phyloP scores from a whole-genome alignment of 2,888 invertebrate genomes.

The Xestia ashworthii region DNA sequence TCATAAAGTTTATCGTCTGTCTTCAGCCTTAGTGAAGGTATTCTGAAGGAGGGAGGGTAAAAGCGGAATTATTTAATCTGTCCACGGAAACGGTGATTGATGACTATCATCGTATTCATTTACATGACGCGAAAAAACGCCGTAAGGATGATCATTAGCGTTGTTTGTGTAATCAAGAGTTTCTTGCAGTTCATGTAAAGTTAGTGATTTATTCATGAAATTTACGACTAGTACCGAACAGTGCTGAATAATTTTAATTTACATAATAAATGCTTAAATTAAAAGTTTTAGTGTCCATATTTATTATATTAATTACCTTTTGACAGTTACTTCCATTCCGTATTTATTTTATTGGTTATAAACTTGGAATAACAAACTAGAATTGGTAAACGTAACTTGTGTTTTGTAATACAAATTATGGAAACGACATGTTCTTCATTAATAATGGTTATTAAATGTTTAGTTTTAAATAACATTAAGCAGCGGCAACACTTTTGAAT shows the following conservation, averaged over 20 bases:
- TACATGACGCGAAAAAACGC: constrained; percentile 63
- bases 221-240: background rate
- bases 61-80: constrained; percentile 74
- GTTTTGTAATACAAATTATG: constrained; percentile 48
- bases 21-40: constrained; percentile 43
- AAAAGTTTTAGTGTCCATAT: constrained; percentile 11
- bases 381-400: constrained; percentile 19
- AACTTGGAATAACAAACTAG: constrained; percentile 23
- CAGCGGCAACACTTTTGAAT: constrained; percentile 14
- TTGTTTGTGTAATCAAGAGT: constrained; percentile 57
- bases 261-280: constrained; percentile 31
- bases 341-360: constrained; percentile 41
- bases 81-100: constrained; percentile 69
- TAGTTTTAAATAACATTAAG: constrained; percentile 32
- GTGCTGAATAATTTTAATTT: constrained; percentile 19
- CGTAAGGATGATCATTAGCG: constrained; percentile 52
- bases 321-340: constrained; percentile 18
- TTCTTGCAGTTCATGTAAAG: background rate
- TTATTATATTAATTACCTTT: constrained; percentile 34
- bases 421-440: constrained; percentile 32
- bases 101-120: constrained; percentile 63
- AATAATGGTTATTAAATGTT: constrained; percentile 34
- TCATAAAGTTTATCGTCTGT: constrained; percentile 10
- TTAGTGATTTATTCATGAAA: constrained; percentile 31
- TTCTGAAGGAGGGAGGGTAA: constrained; percentile 58